phyloP scores from a whole-genome alignment of 2,113 vertebrate species.

The Mohoua ochrocephala region DNA sequence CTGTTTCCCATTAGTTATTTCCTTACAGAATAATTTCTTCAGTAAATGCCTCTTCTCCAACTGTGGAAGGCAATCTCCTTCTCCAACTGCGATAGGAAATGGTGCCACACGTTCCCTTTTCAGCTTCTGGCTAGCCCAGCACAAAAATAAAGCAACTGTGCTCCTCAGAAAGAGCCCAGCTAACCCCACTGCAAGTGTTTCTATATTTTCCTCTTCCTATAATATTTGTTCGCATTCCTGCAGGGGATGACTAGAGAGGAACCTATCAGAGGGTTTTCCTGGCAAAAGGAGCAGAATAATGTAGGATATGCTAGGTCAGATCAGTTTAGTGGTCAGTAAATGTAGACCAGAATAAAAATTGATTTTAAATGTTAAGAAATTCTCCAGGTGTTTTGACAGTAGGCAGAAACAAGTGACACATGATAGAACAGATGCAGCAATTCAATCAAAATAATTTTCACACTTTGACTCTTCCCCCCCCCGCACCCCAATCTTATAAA shows the following conservation, averaged over 20 bases:
- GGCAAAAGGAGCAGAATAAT: neutral
- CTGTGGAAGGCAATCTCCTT: constrained; percentile 14
- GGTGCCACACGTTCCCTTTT: neutral
- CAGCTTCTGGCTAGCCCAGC: neutral
- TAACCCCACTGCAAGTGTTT: neutral
- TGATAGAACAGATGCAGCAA: neutral
- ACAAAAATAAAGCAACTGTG: neutral
- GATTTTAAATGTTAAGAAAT: neutral
- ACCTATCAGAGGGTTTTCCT: neutral
- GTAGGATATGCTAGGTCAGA: neutral
- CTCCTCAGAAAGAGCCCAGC: neutral
- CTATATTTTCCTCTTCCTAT: neutral
- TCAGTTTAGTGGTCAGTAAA: neutral
- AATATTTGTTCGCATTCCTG: neutral
- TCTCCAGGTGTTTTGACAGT: neutral
- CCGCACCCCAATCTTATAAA: neutral
- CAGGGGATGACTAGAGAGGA: neutral
- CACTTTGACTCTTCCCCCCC: neutral
- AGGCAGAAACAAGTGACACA: neutral
- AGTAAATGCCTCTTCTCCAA: constrained; percentile 15
- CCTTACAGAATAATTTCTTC: constrained; percentile 48
- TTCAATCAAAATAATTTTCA: neutral
- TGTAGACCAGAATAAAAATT: neutral
- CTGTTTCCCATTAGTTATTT: constrained; percentile 51
- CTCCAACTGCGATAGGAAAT: neutral